Percentiles rank a stretch among this genome's conserved stretches.
Conservation (phyloP, 1,140 invertebrate species). For the Chrysomallon squamiferum region DNA sequence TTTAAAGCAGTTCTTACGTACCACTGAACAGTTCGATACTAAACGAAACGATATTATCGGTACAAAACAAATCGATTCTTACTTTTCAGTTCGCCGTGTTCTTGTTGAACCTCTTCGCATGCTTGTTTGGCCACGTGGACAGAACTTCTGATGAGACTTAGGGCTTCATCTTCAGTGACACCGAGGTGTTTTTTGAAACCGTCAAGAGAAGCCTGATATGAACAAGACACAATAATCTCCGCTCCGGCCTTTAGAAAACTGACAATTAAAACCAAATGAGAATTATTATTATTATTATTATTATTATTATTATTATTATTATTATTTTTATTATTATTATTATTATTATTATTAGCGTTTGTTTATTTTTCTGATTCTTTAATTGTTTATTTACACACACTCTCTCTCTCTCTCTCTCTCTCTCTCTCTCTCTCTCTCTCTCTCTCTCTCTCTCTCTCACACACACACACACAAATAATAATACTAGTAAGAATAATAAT, state of each 20-base stretch:
- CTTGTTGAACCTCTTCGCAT: no score
- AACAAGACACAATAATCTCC: slow-evolving; percentile 83
- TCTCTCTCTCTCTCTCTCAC: slow-evolving; percentile 5
- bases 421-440: slow-evolving; percentile 3
- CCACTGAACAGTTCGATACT: no score
- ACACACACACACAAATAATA: neutral
- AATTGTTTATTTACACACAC: neutral
- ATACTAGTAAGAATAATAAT: no score
- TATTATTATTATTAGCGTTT: no score
- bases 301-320: no score
- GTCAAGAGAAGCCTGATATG: slow-evolving; percentile 85
- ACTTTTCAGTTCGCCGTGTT: no score
- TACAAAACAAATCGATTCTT: no score
- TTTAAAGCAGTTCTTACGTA: no score
- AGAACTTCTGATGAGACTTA: slow-evolving; percentile 72
- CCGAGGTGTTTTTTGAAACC: slow-evolving; percentile 77
- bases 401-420: slow-evolving; percentile 1
- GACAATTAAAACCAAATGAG: neutral
- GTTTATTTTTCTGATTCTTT: no score
- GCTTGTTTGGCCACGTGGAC: slow-evolving; percentile 23
- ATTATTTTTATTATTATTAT: no score
- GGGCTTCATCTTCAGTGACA: slow-evolving; percentile 69
- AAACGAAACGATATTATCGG: no score
- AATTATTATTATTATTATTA: no score
- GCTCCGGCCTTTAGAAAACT: slow-evolving; percentile 73